Evolutionary conservation across 2,888 invertebrate genomes (phyloP).

Genomic region (Idaea dimidiata): DNA sequence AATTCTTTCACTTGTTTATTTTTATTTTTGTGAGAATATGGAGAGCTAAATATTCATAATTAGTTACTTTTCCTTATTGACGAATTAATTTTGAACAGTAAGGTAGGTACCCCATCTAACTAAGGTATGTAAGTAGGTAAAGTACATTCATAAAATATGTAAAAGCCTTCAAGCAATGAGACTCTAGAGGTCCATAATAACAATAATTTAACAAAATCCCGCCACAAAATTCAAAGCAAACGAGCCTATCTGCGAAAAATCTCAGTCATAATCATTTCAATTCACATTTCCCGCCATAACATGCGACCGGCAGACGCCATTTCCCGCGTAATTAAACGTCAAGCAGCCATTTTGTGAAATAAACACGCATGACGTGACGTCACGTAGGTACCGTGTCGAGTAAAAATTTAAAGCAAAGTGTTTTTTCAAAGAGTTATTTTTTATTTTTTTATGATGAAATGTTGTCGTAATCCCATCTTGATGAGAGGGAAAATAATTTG

Average conservation of each 20-base stretch:
- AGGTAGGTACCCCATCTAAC: too few relatives aligned
- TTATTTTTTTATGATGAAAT: background rate
- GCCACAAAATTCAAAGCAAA: slow-evolving; percentile 3
- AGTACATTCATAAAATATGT: background rate
- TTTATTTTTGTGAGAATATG: too few relatives aligned
- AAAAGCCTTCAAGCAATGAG: background rate
- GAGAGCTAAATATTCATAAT: too few relatives aligned
- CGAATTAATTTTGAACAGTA: too few relatives aligned
- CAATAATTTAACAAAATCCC: slow-evolving; percentile 3
- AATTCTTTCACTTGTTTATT: too few relatives aligned
- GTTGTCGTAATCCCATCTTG: background rate
- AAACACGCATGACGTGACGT: slow-evolving; percentile 44
- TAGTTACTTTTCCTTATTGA: too few relatives aligned
- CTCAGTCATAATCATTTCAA: slow-evolving; percentile 14
- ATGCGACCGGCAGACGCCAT: slow-evolving; percentile 29
- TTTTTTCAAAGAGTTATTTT: slow-evolving; percentile 8
- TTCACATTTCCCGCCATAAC: slow-evolving; percentile 29
- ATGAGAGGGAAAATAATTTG: slow-evolving; percentile 2
- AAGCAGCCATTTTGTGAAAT: slow-evolving; percentile 56
- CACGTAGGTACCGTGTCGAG: slow-evolving; percentile 21
- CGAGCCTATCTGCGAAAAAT: slow-evolving; percentile 9
- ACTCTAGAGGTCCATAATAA: slow-evolving; percentile 2
- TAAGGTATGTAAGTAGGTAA: background rate
- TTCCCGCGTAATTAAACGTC: slow-evolving; percentile 67
- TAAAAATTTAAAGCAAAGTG: slow-evolving; percentile 22